These are phyloP conservation scores for Cliona cf. orientalis DNA, from an alignment of 37 sponge, comb jelly and placozoan genomes.

Conservation along the genomic window DNA sequence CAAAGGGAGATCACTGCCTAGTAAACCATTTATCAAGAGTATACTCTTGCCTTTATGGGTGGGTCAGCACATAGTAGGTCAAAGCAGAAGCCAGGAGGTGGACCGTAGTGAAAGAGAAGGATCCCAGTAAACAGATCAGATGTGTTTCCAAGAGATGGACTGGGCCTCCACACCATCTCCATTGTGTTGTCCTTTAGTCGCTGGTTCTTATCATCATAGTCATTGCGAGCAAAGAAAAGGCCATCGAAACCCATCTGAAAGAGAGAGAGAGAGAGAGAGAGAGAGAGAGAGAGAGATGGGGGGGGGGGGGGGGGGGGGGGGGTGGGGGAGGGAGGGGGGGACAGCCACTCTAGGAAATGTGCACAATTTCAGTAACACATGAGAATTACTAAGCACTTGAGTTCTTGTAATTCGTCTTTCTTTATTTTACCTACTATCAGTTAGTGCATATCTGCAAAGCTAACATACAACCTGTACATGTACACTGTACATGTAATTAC, in stretches of 20 bases:
- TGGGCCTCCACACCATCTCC: slow-evolving; percentile 89
- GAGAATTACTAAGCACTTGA: too few relatives aligned
- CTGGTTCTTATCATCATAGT: slow-evolving; percentile 77
- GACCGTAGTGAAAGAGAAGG: slow-evolving; percentile 68
- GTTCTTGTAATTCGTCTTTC: too few relatives aligned
- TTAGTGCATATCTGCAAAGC: background rate
- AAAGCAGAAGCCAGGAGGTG: slow-evolving; percentile 91
- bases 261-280: too few relatives aligned
- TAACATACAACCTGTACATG: background rate
- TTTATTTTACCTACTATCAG: too few relatives aligned
- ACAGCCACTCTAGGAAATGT: too few relatives aligned
- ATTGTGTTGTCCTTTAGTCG: slow-evolving; percentile 41
- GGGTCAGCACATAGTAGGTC: slow-evolving; percentile 74
- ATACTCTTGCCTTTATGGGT: slow-evolving; percentile 66
- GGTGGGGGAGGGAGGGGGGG: too few relatives aligned
- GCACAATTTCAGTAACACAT: too few relatives aligned
- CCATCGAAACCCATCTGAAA: slow-evolving; percentile 88
- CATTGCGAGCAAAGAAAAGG: slow-evolving; percentile 91
- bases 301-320: too few relatives aligned
- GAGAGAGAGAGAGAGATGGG: too few relatives aligned
- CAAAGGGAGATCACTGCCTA: too few relatives aligned
- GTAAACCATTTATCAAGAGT: too few relatives aligned
- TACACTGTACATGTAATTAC: too few relatives aligned
- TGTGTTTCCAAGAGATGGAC: slow-evolving; percentile 44
- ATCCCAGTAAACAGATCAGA: slow-evolving; percentile 90